These are phyloP conservation scores for Cheilosia vernalis DNA, from an alignment of 2,888 invertebrate genomes.

Conservation along the genomic window DNA sequence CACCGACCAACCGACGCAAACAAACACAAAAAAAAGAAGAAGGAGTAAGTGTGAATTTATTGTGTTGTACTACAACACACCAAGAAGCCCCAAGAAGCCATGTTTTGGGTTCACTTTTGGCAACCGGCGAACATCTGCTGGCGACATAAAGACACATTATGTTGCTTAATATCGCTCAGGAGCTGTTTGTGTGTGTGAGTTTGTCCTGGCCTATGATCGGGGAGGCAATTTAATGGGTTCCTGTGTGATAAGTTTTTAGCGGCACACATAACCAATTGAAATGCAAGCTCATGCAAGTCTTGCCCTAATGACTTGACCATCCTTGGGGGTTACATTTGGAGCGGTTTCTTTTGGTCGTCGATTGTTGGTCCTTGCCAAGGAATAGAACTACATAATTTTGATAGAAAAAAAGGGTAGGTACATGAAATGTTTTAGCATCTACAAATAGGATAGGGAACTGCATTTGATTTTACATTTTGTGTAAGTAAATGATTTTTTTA, in stretches of 20 bases:
- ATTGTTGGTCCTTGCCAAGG: neutral
- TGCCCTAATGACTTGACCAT: slow-evolving; percentile 57
- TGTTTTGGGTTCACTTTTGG: slow-evolving; percentile 58
- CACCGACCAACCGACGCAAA: slow-evolving; percentile 22
- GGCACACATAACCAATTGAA: slow-evolving; percentile 38
- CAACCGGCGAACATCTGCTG: slow-evolving; percentile 61
- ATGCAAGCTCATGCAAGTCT: slow-evolving; percentile 50
- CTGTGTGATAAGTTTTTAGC: slow-evolving; percentile 44
- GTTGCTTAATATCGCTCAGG: slow-evolving; percentile 57
- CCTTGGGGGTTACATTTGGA: slow-evolving; percentile 1
- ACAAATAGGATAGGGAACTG: too few relatives aligned
- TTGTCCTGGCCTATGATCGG: slow-evolving; percentile 19
- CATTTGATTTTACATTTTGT: too few relatives aligned
- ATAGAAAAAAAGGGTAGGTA: neutral
- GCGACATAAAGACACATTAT: slow-evolving; percentile 69
- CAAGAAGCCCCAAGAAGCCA: slow-evolving; percentile 27
- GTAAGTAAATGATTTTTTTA: too few relatives aligned
- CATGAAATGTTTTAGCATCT: too few relatives aligned
- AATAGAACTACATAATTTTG: neutral
- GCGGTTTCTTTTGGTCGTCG: neutral
- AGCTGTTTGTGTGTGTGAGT: slow-evolving; percentile 13
- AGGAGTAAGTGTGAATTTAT: slow-evolving; percentile 61
- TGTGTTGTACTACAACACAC: slow-evolving; percentile 48
- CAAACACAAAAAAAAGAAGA: neutral
- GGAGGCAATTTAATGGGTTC: slow-evolving; percentile 46